Evolutionary conservation across 2,888 invertebrate genomes (phyloP).

Genomic region (Frankliniella intonsa): DNA sequence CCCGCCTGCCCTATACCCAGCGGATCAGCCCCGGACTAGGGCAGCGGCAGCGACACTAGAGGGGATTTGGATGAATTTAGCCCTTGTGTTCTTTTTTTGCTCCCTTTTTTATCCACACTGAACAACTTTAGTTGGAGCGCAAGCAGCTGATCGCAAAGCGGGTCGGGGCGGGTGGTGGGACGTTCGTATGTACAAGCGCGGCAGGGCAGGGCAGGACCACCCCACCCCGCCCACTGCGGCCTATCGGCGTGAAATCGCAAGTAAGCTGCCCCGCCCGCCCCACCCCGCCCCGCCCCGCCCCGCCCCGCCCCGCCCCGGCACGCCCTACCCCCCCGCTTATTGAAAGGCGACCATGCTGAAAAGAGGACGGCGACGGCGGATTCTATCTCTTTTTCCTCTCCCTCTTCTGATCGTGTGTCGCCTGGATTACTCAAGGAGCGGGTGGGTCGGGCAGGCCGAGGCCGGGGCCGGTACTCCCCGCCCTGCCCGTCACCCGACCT

Average conservation of each 20-base stretch:
- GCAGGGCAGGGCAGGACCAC: background rate
- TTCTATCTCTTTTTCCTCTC: background rate
- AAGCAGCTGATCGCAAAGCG: background rate
- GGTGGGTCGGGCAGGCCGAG: background rate
- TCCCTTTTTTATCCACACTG: background rate
- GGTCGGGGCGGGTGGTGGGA: background rate
- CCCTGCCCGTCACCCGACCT: background rate
- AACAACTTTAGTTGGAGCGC: background rate
- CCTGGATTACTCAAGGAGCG: background rate
- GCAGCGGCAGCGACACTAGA: background rate
- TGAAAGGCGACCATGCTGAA: slow-evolving; percentile 2
- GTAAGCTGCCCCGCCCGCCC: background rate
- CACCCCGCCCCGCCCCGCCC: no score
- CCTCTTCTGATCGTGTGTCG: background rate
- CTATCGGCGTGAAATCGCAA: no score
- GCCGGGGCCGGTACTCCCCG: background rate
- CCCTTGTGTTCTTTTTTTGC: slow-evolving; percentile 1
- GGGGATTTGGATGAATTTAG: slow-evolving; percentile 19
- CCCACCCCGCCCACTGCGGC: no score
- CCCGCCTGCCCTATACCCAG: no score
- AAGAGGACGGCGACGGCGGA: background rate
- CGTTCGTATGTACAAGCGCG: background rate
- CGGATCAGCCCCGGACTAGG: no score
- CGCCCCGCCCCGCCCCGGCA: no score
- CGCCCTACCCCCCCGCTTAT: background rate